phyloP scores from a whole-genome alignment of 2,113 vertebrate species.

The Egretta garzetta region DNA sequence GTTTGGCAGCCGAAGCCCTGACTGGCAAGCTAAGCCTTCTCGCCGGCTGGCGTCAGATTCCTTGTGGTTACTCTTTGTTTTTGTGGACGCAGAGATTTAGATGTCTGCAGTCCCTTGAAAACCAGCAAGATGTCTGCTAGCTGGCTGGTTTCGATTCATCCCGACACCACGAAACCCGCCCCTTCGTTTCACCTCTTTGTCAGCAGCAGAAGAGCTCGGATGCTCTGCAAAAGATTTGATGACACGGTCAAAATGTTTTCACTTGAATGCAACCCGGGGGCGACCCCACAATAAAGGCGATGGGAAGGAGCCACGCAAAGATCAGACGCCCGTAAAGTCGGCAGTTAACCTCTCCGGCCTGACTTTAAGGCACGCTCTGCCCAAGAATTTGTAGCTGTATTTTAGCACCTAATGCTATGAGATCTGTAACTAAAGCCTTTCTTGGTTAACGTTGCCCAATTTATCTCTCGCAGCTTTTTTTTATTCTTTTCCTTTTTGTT shows the following conservation, averaged over 20 bases:
- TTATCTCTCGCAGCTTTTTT: not conserved
- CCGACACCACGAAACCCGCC: slow-evolving; percentile 4
- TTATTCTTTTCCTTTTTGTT: no score
- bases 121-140: slow-evolving; percentile 7
- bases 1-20: not conserved
- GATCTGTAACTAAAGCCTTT: not conserved
- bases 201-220: slow-evolving; percentile 15
- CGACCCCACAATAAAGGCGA: slow-evolving; percentile 40
- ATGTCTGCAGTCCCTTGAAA: slow-evolving; percentile 4
- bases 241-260: slow-evolving; percentile 59
- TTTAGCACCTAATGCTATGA: not conserved
- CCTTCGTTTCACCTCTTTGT: slow-evolving; percentile 25
- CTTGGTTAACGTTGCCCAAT: not conserved
- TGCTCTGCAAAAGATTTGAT: slow-evolving; percentile 32
- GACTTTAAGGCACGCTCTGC: not conserved
- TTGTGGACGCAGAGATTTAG: slow-evolving; percentile 39
- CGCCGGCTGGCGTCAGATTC: not conserved
- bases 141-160: not conserved
- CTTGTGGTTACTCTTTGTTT: slow-evolving; percentile 13
- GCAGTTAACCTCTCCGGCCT: slow-evolving; percentile 19
- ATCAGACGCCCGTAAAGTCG: slow-evolving; percentile 16
- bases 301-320: not conserved
- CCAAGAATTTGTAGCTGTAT: not conserved
- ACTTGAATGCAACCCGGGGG: slow-evolving; percentile 33
- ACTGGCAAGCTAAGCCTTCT: not conserved